A percentile compares a stretch with the other conserved stretches of the same genome.
Evolutionary conservation across 2,888 invertebrate species (phyloP).

Genomic region (Adineta ricciae): DNA sequence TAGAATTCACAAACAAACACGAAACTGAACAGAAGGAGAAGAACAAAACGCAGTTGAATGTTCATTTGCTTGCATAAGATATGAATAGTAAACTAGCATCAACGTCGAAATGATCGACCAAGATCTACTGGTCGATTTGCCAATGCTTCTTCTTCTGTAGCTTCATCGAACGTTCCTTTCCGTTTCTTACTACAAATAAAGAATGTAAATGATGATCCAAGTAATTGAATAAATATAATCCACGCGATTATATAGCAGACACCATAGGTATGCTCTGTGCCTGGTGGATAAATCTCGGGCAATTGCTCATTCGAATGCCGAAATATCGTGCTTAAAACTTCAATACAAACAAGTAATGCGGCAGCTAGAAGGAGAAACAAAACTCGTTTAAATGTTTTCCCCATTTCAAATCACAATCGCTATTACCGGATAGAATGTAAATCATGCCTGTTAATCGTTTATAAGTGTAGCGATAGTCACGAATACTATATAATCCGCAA

Average conservation of each 20-base stretch:
- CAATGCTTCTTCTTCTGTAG: neutral
- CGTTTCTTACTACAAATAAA: slow-evolving; percentile 17
- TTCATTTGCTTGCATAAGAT: too few relatives aligned
- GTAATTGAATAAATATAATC: neutral
- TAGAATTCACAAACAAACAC: neutral
- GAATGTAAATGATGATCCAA: neutral
- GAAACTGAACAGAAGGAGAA: neutral
- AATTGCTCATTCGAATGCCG: neutral
- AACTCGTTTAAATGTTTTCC: too few relatives aligned
- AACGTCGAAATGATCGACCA: neutral
- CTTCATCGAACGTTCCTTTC: slow-evolving; percentile 18
- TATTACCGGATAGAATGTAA: neutral
- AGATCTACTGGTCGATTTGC: neutral
- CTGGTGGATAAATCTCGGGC: neutral
- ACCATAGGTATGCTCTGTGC: neutral
- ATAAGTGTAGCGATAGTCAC: slow-evolving; percentile 6
- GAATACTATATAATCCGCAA: slow-evolving; percentile 9
- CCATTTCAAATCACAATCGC: neutral
- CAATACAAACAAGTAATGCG: neutral
- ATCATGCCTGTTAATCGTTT: slow-evolving; percentile 1
- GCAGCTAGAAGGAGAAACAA: neutral
- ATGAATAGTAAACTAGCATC: neutral
- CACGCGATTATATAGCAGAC: neutral
- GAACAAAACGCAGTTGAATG: too few relatives aligned
- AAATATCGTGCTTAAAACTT: neutral